Evolutionary conservation across 2,888 invertebrate species (phyloP), one percentile per base, ranked within the genome.

Genomic region (Drosophila kokeensis): DNA sequence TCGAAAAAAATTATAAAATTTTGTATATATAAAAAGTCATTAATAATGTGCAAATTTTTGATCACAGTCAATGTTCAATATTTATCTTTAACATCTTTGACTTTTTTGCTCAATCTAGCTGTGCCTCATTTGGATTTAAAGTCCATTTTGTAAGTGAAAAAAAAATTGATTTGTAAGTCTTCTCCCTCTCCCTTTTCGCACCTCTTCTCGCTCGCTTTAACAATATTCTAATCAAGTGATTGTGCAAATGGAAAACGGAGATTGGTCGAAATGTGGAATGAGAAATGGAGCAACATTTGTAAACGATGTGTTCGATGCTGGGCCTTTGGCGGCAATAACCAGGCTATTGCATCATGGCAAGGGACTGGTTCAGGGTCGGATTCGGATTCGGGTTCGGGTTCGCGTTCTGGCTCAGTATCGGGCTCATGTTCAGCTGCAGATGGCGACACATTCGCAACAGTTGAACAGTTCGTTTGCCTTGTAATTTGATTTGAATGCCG

Each of bases 401-500:
- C 24, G 67, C 0, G 36, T 53, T 57, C 21, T 18, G 18, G 62
- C 27, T 32, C 34, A 10, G 21, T 40, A 13, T 40, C n/a, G 13
- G 38, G 29, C 30, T 40, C 29, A 42, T 27, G 42, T 34, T 48
- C 53, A 49, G 45, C 53, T 29, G 48, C 27, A 34, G 34, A 11
- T 66, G 48, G 5, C 38, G 40, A 63, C 61, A 69, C 74, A 73
- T 78, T 87, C 81, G 76, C 74, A 79, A 83, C 80, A 80, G 71
- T 76, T 81, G 73, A 79, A 63, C 72, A 74, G 69, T 76, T 83
- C 70, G 71, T 76, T 81, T 81, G 75, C 68, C 54, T 54, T 69
- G 74, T 83, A 83, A 86, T 83, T 81, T 78, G 76, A 87, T 82
- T 83, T 81, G 71, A 69, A 73, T 67, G 64, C 29, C 50, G 50